Evolutionary conservation across 2,888 invertebrate genomes (phyloP), one percentile per base, ranked within the genome.

Genomic region (Agrochola macilenta): DNA sequence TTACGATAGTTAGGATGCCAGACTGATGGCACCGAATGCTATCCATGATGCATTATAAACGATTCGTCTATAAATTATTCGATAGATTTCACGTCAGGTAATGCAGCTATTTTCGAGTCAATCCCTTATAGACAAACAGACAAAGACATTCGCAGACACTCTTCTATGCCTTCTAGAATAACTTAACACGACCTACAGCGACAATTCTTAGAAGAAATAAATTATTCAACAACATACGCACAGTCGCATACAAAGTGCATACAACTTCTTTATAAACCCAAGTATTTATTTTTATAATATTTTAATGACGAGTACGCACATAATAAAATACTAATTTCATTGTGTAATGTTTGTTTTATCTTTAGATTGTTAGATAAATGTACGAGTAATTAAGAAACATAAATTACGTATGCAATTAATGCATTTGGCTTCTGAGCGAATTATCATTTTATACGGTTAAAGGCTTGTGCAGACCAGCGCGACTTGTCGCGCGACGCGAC

Each of bases 111-210:
- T 84, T 69, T 79, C 23, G 35, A 58, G 64, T 65, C 58, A 39
- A 63, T 43, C 49, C 26, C 57, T 57, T 65, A 76, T 43, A 81
- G 63, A 70, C 66, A 30, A 64, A 76, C 76, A 76, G 64, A 72
- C 85, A 72, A 69, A 81, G 82, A 72, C 76, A 76, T 69, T 76
- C 49, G 58, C 69, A 85, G 82, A 82, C 76, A 69, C 85, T 82
- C 54, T 81, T 71, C 76, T 66, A 65, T 72, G 71, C 69, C 72
- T 65, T 23, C 58, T 60, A 63, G 85, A 82, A 82, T 82, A 69
- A 85, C 81, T 85, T 65, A 82, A 58, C 71, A 69, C 85, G 76
- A 77, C 85, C 82, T 76, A 83, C 82, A 85, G 85, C 72, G 69
- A 69, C 61, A 78, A 26, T 83, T 82, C 84, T 57, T 69, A 75